A percentile compares a stretch with the other conserved stretches of the same genome.
Evolutionary conservation across 2,797 vertebrate genomes (phyloP).

Genomic region (Oceanodroma leucorhoa): DNA sequence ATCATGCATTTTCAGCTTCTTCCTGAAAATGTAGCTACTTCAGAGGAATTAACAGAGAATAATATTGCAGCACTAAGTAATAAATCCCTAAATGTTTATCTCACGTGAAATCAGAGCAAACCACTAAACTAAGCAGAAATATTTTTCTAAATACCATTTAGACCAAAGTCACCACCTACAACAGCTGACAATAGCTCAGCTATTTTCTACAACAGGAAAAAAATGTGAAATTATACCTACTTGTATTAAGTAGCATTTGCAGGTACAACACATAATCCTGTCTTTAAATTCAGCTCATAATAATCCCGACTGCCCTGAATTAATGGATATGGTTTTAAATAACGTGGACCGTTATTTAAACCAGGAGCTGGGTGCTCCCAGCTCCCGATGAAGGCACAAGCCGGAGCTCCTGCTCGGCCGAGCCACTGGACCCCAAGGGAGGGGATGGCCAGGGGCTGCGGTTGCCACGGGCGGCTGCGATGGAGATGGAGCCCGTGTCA

Average conservation of each 20-base stretch:
- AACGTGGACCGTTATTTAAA: rapidly evolving
- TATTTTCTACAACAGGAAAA: not conserved
- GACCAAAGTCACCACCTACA: not conserved
- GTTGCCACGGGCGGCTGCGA: slow-evolving; percentile 78
- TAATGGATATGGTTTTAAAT: rapidly evolving
- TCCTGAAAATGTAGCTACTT: not conserved
- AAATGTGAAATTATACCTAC: slow-evolving; percentile 34
- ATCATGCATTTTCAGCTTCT: not conserved
- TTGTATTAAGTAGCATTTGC: not conserved
- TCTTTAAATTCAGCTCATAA: not conserved
- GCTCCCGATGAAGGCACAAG: rapidly evolving
- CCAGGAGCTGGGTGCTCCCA: not conserved
- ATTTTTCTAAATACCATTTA: not conserved
- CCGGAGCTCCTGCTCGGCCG: rapidly evolving
- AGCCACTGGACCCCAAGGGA: rapidly evolving
- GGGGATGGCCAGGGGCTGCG: not conserved
- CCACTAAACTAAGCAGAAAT: not conserved
- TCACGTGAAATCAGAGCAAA: not conserved
- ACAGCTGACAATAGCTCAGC: not conserved
- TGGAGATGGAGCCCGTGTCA: slow-evolving; percentile 59
- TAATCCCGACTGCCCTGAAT: not conserved
- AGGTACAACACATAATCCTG: not conserved
- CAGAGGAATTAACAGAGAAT: not conserved
- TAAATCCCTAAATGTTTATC: not conserved
- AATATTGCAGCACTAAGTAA: not conserved